Percentiles rank a stretch among this genome's conserved stretches.
These are phyloP conservation scores for Linnaemya vulpina DNA, from an alignment of 2,888 invertebrate genomes.

Conservation along the genomic window DNA sequence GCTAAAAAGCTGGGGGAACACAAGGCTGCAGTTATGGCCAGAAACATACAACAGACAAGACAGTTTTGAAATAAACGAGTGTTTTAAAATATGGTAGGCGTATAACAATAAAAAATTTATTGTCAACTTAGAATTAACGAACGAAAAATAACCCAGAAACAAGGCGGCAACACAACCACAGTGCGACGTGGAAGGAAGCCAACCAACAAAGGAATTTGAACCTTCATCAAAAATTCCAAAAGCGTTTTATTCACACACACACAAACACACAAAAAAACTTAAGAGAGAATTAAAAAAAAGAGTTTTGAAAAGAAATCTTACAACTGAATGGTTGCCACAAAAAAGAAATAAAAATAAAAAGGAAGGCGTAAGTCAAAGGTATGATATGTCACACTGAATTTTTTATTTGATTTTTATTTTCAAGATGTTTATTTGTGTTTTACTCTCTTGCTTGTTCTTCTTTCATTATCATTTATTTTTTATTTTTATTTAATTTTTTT, in stretches of 20 bases:
- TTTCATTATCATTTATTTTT: no score
- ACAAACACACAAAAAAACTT: background rate
- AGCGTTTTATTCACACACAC: slow-evolving; percentile 35
- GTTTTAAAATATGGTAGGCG: slow-evolving; percentile 68
- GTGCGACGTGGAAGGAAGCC: slow-evolving; percentile 14
- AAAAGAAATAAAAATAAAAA: background rate
- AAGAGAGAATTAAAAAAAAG: background rate
- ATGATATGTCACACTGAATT: slow-evolving; percentile 70
- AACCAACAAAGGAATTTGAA: slow-evolving; percentile 51
- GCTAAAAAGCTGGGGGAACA: background rate
- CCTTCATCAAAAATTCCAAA: slow-evolving; percentile 69
- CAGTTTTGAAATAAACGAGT: slow-evolving; percentile 55
- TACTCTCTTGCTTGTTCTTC: background rate
- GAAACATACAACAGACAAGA: slow-evolving; percentile 29
- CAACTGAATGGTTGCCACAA: background rate
- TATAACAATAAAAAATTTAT: slow-evolving; percentile 68
- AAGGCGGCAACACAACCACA: slow-evolving; percentile 8
- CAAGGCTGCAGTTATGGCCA: slow-evolving; percentile 21
- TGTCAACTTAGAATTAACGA: slow-evolving; percentile 63
- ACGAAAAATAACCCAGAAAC: slow-evolving; percentile 33
- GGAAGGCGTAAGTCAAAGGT: slow-evolving; percentile 70
- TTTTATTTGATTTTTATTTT: slow-evolving; percentile 47
- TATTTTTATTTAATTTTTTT: no score
- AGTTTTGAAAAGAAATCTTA: slow-evolving; percentile 36
- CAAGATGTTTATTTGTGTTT: background rate